Evolutionary conservation across 2,797 vertebrate genomes (phyloP).

Genomic region (Leuciscus waleckii): DNA sequence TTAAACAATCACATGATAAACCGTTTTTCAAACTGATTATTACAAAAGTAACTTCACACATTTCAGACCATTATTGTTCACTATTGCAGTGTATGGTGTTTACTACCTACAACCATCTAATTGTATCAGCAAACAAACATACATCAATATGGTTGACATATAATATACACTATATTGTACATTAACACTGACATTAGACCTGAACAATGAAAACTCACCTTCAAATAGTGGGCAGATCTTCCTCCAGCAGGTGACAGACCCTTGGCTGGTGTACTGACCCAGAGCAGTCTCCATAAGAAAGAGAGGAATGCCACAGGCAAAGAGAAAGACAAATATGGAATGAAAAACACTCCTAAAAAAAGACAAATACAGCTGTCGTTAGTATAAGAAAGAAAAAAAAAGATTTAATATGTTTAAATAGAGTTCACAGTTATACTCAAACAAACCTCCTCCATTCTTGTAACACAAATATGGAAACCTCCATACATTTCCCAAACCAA

Average conservation of each 20-base stretch:
- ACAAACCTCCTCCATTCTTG: slow-evolving; percentile 84
- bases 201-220: slow-evolving; percentile 68
- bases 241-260: slow-evolving; percentile 80
- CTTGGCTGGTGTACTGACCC: slow-evolving; percentile 82
- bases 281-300: slow-evolving; percentile 80
- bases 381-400: background rate
- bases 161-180: background rate
- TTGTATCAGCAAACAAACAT: background rate
- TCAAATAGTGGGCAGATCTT: slow-evolving; percentile 83
- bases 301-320: slow-evolving; percentile 81
- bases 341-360: slow-evolving; percentile 79
- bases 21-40: background rate
- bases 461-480: slow-evolving; percentile 85
- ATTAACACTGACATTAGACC: background rate
- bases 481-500: slow-evolving; percentile 85
- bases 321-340: slow-evolving; percentile 82
- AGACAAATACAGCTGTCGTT: slow-evolving; percentile 31
- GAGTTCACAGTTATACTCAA: background rate
- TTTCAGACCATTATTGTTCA: background rate
- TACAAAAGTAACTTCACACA: background rate
- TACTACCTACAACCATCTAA: background rate
- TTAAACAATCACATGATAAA: background rate
- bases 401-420: background rate
- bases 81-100: background rate
- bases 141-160: background rate